Conservation (phyloP, 64 coral and sea anemone species). For the Trachythela sp. region DNA sequence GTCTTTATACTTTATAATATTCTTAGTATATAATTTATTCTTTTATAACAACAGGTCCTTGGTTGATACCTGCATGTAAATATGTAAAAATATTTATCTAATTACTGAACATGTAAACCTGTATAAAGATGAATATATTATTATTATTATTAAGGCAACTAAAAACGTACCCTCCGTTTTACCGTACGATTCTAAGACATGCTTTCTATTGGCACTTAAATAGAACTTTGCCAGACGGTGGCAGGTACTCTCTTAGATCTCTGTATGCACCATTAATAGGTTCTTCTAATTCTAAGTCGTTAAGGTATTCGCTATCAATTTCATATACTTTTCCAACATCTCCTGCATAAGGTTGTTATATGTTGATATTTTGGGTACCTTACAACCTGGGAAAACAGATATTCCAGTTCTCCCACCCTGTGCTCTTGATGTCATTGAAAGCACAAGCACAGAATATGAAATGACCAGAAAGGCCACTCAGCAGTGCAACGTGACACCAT, state of each 20-base stretch:
- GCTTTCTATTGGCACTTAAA: slow-evolving; percentile 27
- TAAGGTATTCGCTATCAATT: slow-evolving; percentile 32
- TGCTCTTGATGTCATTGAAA: slow-evolving; percentile 47
- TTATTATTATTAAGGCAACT: slow-evolving; percentile 12
- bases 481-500: too few species aligned
- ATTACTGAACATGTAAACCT: too few species aligned
- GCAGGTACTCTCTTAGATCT: slow-evolving; percentile 43
- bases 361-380: slow-evolving; percentile 53
- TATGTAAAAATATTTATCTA: too few species aligned
- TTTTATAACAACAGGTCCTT: neutral
- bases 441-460: too few species aligned
- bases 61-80: neutral
- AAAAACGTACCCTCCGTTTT: slow-evolving; percentile 41
- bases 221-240: slow-evolving; percentile 50
- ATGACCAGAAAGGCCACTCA: too few species aligned
- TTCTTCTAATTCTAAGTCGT: slow-evolving; percentile 22
- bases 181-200: slow-evolving; percentile 29
- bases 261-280: slow-evolving; percentile 46
- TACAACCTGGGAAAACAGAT: slow-evolving; percentile 33
- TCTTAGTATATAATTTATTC: neutral
- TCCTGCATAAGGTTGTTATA: slow-evolving; percentile 49
- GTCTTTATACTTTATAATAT: neutral
- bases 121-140: too few species aligned
- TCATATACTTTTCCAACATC: slow-evolving; percentile 42
- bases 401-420: slow-evolving; percentile 36